Conservation (phyloP, 1,140 invertebrate species). For the Calosoma granatense region DNA sequence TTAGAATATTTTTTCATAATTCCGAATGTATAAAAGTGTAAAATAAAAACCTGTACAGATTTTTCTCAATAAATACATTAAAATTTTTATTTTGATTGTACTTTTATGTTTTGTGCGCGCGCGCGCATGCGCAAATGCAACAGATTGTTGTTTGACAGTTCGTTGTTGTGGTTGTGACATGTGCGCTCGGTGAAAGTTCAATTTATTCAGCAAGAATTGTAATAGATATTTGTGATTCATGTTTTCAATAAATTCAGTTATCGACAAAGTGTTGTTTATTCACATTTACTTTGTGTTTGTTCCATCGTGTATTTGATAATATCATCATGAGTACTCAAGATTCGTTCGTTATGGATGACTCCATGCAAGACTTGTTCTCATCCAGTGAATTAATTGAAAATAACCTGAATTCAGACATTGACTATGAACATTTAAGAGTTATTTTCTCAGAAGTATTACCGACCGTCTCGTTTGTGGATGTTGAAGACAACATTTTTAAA, state of each 20-base stretch:
- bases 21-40: not conserved
- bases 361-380: not conserved
- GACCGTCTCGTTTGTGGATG: not conserved
- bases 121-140: not conserved
- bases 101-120: not conserved
- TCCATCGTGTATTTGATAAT: too few species aligned
- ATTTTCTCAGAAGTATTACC: not conserved
- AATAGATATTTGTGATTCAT: too few species aligned
- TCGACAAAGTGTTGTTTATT: too few species aligned
- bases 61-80: not conserved
- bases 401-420: not conserved
- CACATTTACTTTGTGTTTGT: too few species aligned
- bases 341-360: too few species aligned
- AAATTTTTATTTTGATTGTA: too few species aligned
- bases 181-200: too few species aligned
- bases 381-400: not conserved
- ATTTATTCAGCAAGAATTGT: too few species aligned
- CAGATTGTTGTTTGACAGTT: not conserved
- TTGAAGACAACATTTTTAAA: conserved; percentile 1
- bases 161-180: not conserved
- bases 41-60: not conserved
- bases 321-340: too few species aligned
- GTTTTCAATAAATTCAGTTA: too few species aligned
- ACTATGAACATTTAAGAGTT: not conserved
- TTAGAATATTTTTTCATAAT: not conserved